Evolutionary conservation across 2,113 vertebrate species (phyloP), one percentile per base, ranked within the genome.

Genomic region (Probosciger aterrimus): DNA sequence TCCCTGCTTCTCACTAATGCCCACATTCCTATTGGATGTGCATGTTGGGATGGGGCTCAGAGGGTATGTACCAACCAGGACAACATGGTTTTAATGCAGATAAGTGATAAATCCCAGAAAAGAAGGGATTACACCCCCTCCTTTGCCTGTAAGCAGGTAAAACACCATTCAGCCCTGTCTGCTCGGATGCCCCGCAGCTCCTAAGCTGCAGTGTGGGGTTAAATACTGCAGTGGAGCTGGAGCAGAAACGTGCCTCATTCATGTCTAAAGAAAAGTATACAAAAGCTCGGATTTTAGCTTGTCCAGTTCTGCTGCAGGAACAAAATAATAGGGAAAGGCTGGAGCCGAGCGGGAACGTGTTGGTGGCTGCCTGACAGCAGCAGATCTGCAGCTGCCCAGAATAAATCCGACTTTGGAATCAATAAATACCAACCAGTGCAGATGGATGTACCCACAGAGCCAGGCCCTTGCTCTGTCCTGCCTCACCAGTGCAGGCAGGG

Each of bases 301-400:
- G 44, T 41, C 50, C 65, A 2, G 55, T 22, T 63, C 49, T 69
- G 84, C 77, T 52, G 73, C 43, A 6, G 50, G 30, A 23, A 6
- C 13, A 52, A 28, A 15, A 41, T 10, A 9, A 5, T 55, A 28
- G 60, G 65, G 4, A 82, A 65, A 90, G 23, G 88, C 77, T 37
- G 2, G 49, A 43, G 73, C 35, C 7, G 83, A 82, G 80, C 0
- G 33, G 53, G 62, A 35, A 20, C 0, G 27, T 68, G 62, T 7
- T 35, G 14, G 65, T 3, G 47, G 70, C 47, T 22, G 88, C 55
- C 85, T 60, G 76, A 68, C 55, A 27, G 67, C 76, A 31, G 82
- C 81, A 30, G 92, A 69, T 88, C 68, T 82, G 82, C 80, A 74
- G 84, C 94, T 95, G 92, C 69, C 85, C 16, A 3, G 86, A 41